Conservation (phyloP, 2,888 invertebrate species). For the Neoitamus cyanurus region DNA sequence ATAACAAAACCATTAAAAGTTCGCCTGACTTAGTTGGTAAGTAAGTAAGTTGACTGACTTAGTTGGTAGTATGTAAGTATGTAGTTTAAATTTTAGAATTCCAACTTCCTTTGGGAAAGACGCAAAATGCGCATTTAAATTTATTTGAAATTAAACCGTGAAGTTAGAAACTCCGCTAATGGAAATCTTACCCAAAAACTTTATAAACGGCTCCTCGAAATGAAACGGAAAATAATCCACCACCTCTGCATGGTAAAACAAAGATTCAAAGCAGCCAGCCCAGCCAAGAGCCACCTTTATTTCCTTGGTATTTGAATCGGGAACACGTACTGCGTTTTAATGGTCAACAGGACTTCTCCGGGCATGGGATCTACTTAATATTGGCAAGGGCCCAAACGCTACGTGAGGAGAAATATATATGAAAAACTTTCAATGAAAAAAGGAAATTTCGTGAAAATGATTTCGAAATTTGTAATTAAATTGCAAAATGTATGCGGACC, state of each 20-base stretch:
- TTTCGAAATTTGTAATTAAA: slow-evolving; percentile 32
- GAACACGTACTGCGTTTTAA: slow-evolving; percentile 11
- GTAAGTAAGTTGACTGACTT: too few species aligned
- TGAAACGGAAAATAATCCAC: slow-evolving; percentile 2
- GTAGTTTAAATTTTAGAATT: neutral
- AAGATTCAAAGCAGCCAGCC: neutral
- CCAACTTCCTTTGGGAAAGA: neutral
- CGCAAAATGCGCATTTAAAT: neutral
- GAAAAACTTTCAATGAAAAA: slow-evolving; percentile 17
- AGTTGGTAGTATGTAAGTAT: too few species aligned
- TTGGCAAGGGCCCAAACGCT: neutral
- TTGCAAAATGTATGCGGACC: neutral
- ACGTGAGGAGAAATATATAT: slow-evolving; percentile 26
- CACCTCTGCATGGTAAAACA: neutral
- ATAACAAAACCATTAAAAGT: too few species aligned
- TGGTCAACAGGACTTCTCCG: neutral
- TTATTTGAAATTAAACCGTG: neutral
- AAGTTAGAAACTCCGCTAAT: neutral
- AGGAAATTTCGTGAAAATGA: slow-evolving; percentile 20
- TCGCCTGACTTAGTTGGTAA: too few species aligned
- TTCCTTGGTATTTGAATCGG: neutral
- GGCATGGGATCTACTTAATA: neutral
- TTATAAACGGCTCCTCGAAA: neutral
- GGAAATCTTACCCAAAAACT: neutral
- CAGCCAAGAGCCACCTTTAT: neutral